Base-by-base conservation (phyloP, 1,140 invertebrate genomes). In the Drosophila ohnishii region DNA sequence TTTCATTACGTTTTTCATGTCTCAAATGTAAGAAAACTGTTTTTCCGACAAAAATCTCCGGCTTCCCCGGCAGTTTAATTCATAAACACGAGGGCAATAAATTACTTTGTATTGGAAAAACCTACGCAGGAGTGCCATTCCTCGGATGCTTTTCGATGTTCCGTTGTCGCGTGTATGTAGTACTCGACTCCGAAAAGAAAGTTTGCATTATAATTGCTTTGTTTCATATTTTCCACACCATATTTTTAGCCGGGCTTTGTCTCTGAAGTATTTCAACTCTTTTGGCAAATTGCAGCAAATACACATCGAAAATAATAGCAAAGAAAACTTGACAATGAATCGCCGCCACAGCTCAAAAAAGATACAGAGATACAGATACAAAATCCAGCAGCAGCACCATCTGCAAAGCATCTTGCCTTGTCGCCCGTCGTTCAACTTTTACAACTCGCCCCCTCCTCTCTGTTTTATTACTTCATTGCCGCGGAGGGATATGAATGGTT, bases 131-230 rank as follows among this genome's bases (percentile, higher is more conserved):
- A 32, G 51, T n/a, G 19, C 19, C 42, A 60, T 78, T 62, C 40
- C 19, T 75, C 34, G 63, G 34, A 53, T 51, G 47, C 5, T 30
- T 55, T 42, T 11, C 47, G 4, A 19, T 53, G 51, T 55, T 55
- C 19, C 51, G 34, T 51, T 86, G 82, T 85, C 79, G 83, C 82
- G 75, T 85, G 82, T 72, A 56, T 14, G 19, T 40, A n/a, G 45
- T 63, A 34, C 10, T 6, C 47, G 25, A 39, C 22, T 40, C 57
- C 57, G 78, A 85, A 85, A 78, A 78, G 82, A 85, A 85, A 87
- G 82, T 85, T 42, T 71, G 65, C 65, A 82, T 78, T 82, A 64
- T 75, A 85, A 85, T 83, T 85, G 79, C 62, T 75, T 87, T 82
- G 69, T 78, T 85, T 86, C 44, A 50, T 40, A 55, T 22, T 59